phyloP scores from a whole-genome alignment of 2,797 vertebrate species.

The Heterohyrax brucei region DNA sequence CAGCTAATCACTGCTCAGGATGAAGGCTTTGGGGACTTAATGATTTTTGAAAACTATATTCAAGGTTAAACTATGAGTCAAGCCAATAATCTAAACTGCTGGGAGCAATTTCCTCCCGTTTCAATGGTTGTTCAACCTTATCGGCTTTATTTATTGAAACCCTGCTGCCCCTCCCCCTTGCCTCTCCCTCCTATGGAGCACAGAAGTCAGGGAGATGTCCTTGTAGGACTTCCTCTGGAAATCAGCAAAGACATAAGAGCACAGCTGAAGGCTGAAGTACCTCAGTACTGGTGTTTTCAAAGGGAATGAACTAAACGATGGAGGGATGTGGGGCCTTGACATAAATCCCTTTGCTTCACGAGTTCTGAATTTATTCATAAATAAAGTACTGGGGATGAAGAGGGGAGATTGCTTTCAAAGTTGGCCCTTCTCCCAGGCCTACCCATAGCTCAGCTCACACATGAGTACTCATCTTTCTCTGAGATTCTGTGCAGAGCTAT shows the following conservation, averaged over 20 bases:
- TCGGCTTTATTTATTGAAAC: slow-evolving; percentile 38
- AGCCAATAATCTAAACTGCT: slow-evolving; percentile 70
- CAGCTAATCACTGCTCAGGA: slow-evolving; percentile 76
- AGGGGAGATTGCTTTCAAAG: neutral
- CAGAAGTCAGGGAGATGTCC: rapidly evolving
- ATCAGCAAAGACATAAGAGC: neutral
- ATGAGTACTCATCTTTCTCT: rapidly evolving
- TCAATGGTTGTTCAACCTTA: slow-evolving; percentile 48
- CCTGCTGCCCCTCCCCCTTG: rapidly evolving
- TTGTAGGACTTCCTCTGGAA: neutral
- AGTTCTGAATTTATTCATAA: neutral
- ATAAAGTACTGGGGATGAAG: neutral
- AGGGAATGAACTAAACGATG: neutral
- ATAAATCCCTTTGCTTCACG: neutral
- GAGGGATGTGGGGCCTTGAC: neutral
- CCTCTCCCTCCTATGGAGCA: neutral
- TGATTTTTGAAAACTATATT: slow-evolving; percentile 82
- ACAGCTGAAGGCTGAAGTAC: neutral
- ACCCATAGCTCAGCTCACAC: neutral
- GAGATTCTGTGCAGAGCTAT: neutral
- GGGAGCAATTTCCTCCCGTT: slow-evolving; percentile 78
- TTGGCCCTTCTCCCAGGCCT: neutral
- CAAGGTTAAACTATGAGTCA: slow-evolving; percentile 84
- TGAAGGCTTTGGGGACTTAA: slow-evolving; percentile 79
- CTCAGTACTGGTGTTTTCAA: neutral